Conservation (phyloP, 92 coral and sea anemone species). For the Chrysogorgia sp. region DNA sequence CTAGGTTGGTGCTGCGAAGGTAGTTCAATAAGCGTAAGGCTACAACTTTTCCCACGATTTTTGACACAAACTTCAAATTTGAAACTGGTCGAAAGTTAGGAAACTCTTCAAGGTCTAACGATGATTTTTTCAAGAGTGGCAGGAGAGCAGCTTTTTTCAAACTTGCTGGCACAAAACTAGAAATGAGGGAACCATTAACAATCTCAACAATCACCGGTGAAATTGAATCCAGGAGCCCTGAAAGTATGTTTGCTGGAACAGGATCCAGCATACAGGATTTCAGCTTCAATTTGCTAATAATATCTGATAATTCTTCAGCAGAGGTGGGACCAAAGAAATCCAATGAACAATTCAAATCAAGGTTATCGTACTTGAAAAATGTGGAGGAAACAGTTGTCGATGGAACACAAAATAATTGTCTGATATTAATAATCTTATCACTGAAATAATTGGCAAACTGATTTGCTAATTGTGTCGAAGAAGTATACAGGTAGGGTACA, state of each 20-base stretch:
- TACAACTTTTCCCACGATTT: not conserved
- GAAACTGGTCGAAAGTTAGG: not conserved
- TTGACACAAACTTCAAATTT: conserved; percentile 7
- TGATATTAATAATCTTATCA: no score
- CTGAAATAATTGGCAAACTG: no score
- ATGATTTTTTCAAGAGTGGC: no score
- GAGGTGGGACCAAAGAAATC: no score
- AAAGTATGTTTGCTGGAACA: not conserved
- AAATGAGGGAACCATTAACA: conserved; percentile 28
- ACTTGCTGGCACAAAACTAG: conserved; percentile 26
- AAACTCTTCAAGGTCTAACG: not conserved
- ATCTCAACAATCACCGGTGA: conserved; percentile 10
- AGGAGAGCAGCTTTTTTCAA: conserved; percentile 34
- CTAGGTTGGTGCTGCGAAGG: no score
- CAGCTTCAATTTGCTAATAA: not conserved
- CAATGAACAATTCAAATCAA: no score
- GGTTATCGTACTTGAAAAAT: no score
- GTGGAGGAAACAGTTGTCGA: no score
- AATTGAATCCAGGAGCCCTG: not conserved
- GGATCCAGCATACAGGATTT: conserved; percentile 19
- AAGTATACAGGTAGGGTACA: no score
- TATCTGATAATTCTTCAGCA: not conserved
- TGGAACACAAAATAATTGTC: no score
- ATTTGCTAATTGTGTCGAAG: no score
- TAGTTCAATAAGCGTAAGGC: not conserved